Evolutionary conservation across 2,113 vertebrate genomes (phyloP), one percentile per base, ranked within the genome.

Genomic region (Brienomyrus longianalis): DNA sequence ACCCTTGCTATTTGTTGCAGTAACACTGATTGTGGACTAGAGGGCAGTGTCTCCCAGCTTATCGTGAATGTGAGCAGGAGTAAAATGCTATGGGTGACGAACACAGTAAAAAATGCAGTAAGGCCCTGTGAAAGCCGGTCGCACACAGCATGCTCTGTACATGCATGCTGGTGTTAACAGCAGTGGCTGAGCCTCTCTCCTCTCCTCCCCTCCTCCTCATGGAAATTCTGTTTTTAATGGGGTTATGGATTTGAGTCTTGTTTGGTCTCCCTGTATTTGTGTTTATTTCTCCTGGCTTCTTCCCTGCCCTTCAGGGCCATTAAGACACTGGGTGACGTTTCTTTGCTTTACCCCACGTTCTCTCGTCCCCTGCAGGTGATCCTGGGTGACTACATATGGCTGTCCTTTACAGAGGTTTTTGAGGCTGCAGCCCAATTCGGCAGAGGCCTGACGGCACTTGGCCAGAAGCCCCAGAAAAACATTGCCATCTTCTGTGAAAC

Each of bases 401-500:
- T 97, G 5, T 96, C 97, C 0, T 99, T 97, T 0, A 94, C 96
- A 92, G 96, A 98, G 83, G 95, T 95, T 23, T 96, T 95, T 27
- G 15, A 92, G 17, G 96, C 96, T 88, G 97, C 97, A 15, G 91
- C 93, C 80, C 94, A 94, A 74, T 97, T 99, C 92, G 98, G 98
- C 91, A 96, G 96, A 0, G 98, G 98, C 50, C 93, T 99, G 92
- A 95, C 95, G 21, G 93, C 95, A 1, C 92, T 99, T 93, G 97
- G 97, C 47, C 98, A 98, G 93, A 95, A 93, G 87, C 96, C 98
- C 0, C 97, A 97, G 92, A 95, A 94, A 89, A 99, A 97, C 93
- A 97, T 99, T 0, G 98, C 98, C 86, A 97, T 99, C 93, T 98
- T 99, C 94, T 99, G 98, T 88, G 98, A 99, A 94, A 99, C 98